These are phyloP conservation scores for Sepioteuthis lessoniana DNA, from an alignment of 2,888 invertebrate species.

Conservation along the genomic window DNA sequence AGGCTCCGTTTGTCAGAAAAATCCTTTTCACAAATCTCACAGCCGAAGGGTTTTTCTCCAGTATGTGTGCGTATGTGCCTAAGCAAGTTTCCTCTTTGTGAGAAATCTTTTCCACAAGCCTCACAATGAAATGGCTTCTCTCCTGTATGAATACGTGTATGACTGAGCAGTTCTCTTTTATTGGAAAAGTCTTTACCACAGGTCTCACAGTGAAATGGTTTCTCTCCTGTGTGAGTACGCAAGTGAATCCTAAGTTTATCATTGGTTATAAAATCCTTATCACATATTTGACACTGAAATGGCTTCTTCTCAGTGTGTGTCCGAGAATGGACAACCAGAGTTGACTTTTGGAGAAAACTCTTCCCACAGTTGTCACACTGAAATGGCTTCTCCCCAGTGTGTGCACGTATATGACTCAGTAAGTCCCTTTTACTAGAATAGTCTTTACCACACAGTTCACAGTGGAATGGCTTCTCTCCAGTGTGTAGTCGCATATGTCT, in stretches of 20 bases:
- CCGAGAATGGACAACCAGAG: neutral
- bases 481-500: neutral
- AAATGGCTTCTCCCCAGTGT: conserved; percentile 34
- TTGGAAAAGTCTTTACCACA: conserved; percentile 16
- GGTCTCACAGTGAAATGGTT: conserved; percentile 2
- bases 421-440: neutral
- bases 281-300: conserved; percentile 39
- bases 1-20: neutral
- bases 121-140: conserved; percentile 40
- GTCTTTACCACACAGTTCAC: conserved; percentile 25
- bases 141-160: neutral
- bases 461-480: conserved; percentile 38
- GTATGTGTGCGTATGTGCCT: conserved; percentile 13
- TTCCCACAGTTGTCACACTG: conserved; percentile 34
- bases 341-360: conserved; percentile 16
- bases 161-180: neutral
- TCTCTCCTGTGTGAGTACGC: conserved; percentile 34
- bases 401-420: neutral
- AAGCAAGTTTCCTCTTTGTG: neutral
- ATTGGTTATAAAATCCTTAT: neutral
- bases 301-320: conserved; percentile 15
- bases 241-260: neutral
- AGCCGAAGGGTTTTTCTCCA: conserved; percentile 37
- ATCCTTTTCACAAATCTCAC: conserved; percentile 35
- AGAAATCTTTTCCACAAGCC: conserved; percentile 37